Evolutionary conservation across 2,113 vertebrate species (phyloP), one percentile per base, ranked within the genome.

Genomic region (Steatornis caripensis): DNA sequence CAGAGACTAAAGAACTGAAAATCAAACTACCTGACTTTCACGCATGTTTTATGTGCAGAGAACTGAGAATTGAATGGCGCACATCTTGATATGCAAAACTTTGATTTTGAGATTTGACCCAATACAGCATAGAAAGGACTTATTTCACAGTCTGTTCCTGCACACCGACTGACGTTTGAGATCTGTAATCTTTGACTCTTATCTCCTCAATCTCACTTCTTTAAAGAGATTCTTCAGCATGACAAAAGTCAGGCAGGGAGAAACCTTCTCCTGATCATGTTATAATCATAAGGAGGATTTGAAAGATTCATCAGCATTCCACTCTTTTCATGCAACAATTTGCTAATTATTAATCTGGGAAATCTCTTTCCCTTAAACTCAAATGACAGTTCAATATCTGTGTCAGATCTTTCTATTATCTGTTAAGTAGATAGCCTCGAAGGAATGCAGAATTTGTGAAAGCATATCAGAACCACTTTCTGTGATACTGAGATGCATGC

Each of bases 371-470:
- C 30, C 32, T 93, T 94, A 93, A 97, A 87, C 11, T 53, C 43
- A 71, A 62, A 74, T 90, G 58, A 57, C 83, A 66, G 39, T 70
- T 95, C 76, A 68, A 30, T 87, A 13, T 77, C 70, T 60, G 32
- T 71, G 46, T 84, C 74, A 69, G 51, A 24, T 94, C 14, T 62
- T 96, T 94, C 81, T 89, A 49, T 70, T 95, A 93, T 93, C 79
- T 68, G 30, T 87, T 91, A 79, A 32, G 26, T 45, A 75, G 51
- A 22, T 36, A 16, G 17, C 71, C 46, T 91, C 11, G 1, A 95
- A 76, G 36, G 54, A 84, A 66, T 20, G 78, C 15, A 95, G 77
- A 93, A 90, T 70, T 89, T 93, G 16, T 87, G 46, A 92, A 91
- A 80, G 24, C n/a, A 51, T 57, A 87, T 86, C 53, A 92, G 74